A percentile compares a stretch with the other conserved stretches of the same genome.
Evolutionary conservation across 1,140 invertebrate species (phyloP).

Genomic region (Drosophila tristis): DNA sequence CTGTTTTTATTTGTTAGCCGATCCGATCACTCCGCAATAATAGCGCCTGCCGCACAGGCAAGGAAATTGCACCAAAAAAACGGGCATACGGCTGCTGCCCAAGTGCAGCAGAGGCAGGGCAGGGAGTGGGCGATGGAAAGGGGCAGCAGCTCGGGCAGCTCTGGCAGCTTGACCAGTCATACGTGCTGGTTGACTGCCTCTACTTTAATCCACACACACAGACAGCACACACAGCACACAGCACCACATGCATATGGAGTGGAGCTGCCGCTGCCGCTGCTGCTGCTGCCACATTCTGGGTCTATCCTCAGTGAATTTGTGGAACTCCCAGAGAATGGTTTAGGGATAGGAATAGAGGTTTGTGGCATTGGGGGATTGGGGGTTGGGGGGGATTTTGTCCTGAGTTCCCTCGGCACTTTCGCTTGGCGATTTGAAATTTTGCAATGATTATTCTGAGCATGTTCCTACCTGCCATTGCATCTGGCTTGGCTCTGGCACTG

Average conservation of each 20-base stretch:
- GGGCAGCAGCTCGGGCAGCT: not conserved
- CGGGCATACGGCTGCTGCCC: too few relatives aligned
- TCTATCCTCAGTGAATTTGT: conserved; percentile 45
- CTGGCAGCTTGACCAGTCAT: conserved; percentile 21
- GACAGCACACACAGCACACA: conserved; percentile 5
- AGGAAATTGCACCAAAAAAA: too few relatives aligned
- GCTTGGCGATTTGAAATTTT: conserved; percentile 79
- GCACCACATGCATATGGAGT: conserved; percentile 8
- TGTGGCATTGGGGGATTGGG: not conserved
- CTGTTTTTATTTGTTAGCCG: too few relatives aligned
- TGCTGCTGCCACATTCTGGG: conserved; percentile 36
- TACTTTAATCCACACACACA: conserved; percentile 69
- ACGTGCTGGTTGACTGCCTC: conserved; percentile 71
- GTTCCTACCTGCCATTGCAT: conserved; percentile 46
- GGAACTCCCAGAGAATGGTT: not conserved
- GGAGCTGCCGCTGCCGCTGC: not conserved
- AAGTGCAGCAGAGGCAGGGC: too few relatives aligned
- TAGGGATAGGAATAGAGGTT: not conserved
- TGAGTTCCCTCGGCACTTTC: conserved; percentile 69
- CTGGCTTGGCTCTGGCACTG: not conserved
- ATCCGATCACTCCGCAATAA: too few relatives aligned
- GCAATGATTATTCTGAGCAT: conserved; percentile 82
- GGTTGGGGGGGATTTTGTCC: not conserved
- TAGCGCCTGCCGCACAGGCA: too few relatives aligned
- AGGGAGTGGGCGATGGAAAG: too few relatives aligned